Evolutionary conservation across 2,797 vertebrate genomes (phyloP), one percentile per base, ranked within the genome.

Genomic region (Pseudotriccus pelzelni): DNA sequence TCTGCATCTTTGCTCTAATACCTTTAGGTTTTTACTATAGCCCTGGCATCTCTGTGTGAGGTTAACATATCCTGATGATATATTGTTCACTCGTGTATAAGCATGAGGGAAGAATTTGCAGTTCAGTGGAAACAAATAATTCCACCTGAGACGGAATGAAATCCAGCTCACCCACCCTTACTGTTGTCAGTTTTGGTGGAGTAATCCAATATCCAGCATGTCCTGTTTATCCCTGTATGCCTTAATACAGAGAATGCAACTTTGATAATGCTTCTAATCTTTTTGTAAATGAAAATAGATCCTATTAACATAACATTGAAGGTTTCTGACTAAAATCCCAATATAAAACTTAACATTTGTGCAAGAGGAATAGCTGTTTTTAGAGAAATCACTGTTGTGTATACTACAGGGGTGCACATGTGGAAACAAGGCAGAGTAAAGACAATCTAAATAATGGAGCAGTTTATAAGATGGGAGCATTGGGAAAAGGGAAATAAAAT

Each of bases 401-500:
- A 13, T 55, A 62, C 17, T 80, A 34, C 28, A 69, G 43, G 53
- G 23, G 20, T 50, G 12, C 43, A 75, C 2, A 1, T 59, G 47
- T 56, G 46, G 67, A 87, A 84, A 74, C 24, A 84, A 77, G 56
- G 32, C 49, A 85, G 32, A 87, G 21, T 25, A 89, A 89, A 92
- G 37, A 30, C 34, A 55, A 23, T 53, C 49, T 82, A 83, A 90
- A 77, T 72, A 85, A 84, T 0, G 0, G 5, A 44, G 6, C 14
- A 27, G 24, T 81, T 92, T 64, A 59, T 91, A 84, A 87, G 49
- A 94, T 78, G 84, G 62, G 68, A 92, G 62, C 46, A 93, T 39
- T 75, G 66, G 75, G 75, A 72, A 82, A 91, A 94, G 64, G 87
- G 72, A 91, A 92, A 63, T 93, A 93, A 95, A 94, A 95, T 92